Evolutionary conservation across 2,888 invertebrate genomes (phyloP), one percentile per base, ranked within the genome.

Genomic region (Melanotus villosus): DNA sequence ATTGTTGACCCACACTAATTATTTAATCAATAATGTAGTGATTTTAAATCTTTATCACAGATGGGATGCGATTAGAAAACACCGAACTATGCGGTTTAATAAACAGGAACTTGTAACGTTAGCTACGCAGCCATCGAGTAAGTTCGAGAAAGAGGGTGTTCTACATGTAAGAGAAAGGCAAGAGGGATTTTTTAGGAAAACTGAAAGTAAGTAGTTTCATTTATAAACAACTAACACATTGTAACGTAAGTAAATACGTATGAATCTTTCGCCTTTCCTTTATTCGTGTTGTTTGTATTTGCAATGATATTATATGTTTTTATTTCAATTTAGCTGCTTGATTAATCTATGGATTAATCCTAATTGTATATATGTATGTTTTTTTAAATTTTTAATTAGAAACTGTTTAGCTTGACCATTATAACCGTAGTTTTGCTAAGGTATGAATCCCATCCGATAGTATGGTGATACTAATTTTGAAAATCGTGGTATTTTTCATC

Each of bases 91-190:
- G 97, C 90, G 96, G 85, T 96, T 93, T 85, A 97, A 97, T 85
- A 94, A 93, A 84, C 92, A 93, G 83, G 97, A 97, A 85, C 86
- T 98, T 79, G 88, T 91, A 75, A 91, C 93, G 64, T 86, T 97
- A 84, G 96, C 96, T 71, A 92, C 93, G 65, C 95, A 96, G 85
- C 92, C 93, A 43, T 91, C 93, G 7, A 93, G 93, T 77, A 93
- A 93, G 84, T 97, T 96, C 84, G 96, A 97, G 84, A 95, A 94
- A 80, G 97, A 97, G 87, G 97, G 97, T 65, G 90, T 94, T 73
- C 87, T 98, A 70, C 90, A 92, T 73, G 89, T 97, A 67, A 92
- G 93, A 78, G 97, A 97, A 84, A 91, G 93, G 73, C 95, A 95
- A 80, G 97, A 97, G 83, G 93, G 96, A 66, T 93, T 97, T 85